A percentile compares a stretch with the other conserved stretches of the same genome.
phyloP scores from a whole-genome alignment of 2,113 vertebrate genomes.

The Bostrychus sinensis region DNA sequence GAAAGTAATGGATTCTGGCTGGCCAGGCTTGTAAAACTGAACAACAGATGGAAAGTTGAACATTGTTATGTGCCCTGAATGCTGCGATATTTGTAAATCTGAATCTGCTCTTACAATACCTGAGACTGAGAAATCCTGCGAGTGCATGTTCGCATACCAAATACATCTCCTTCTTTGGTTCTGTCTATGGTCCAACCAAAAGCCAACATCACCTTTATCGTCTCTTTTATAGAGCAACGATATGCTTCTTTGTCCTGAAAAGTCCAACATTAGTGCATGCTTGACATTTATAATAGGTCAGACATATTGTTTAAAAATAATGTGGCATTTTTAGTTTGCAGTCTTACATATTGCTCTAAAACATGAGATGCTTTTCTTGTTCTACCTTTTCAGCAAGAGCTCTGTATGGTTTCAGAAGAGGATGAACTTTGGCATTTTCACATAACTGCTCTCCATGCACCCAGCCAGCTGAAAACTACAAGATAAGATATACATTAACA shows the following conservation, averaged over 20 bases:
- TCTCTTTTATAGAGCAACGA: slow-evolving; percentile 93
- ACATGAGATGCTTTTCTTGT: too few relatives aligned
- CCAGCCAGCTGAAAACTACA: slow-evolving; percentile 93
- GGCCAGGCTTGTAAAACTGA: too few relatives aligned
- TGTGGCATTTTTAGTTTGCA: background rate
- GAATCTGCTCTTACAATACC: slow-evolving; percentile 65
- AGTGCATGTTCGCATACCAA: slow-evolving; percentile 81
- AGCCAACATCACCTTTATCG: slow-evolving; percentile 91
- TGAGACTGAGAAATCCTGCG: slow-evolving; percentile 91
- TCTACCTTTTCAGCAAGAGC: slow-evolving; percentile 92
- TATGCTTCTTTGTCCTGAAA: slow-evolving; percentile 94
- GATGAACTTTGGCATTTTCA: slow-evolving; percentile 91
- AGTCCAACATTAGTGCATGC: background rate
- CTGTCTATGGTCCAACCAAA: slow-evolving; percentile 93
- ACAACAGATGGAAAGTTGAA: too few relatives aligned
- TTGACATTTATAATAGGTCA: background rate
- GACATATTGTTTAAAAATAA: background rate
- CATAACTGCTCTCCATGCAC: slow-evolving; percentile 92
- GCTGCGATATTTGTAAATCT: background rate
- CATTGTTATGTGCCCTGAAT: background rate
- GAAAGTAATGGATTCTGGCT: too few relatives aligned
- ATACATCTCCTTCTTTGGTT: slow-evolving; percentile 87
- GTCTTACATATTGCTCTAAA: too few relatives aligned
- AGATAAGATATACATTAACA: slow-evolving; percentile 29
- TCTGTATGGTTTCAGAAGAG: slow-evolving; percentile 95